Evolutionary conservation across 2,888 invertebrate genomes (phyloP).

Genomic region (Disparrhopalites patrizii): DNA sequence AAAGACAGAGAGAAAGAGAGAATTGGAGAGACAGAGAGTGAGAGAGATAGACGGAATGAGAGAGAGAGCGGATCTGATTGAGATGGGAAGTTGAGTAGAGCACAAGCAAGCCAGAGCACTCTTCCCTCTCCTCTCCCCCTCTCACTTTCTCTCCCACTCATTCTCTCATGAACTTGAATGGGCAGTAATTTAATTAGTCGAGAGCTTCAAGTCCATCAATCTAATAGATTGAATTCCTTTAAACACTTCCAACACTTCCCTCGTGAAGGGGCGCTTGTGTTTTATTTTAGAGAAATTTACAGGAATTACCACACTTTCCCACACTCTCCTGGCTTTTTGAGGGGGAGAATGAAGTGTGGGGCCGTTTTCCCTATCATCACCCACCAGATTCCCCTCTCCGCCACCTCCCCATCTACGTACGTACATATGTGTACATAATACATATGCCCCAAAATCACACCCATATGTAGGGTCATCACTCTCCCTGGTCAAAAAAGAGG

Average conservation of each 20-base stretch:
- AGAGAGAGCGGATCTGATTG: neutral
- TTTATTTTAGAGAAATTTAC: neutral
- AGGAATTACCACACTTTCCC: neutral
- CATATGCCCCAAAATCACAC: too few relatives aligned
- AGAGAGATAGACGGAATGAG: neutral
- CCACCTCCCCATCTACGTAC: neutral
- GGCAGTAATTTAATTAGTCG: constrained; percentile 32
- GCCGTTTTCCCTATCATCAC: too few relatives aligned
- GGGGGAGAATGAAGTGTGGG: neutral
- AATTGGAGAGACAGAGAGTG: neutral
- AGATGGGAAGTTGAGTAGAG: neutral
- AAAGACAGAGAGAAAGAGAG: neutral
- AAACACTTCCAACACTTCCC: neutral
- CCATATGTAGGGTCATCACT: too few relatives aligned
- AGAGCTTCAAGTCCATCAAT: constrained; percentile 28
- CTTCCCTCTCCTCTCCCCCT: too few relatives aligned
- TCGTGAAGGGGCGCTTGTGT: neutral
- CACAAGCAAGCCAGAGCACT: too few relatives aligned
- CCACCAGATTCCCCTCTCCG: too few relatives aligned
- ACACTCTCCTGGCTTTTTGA: too few relatives aligned
- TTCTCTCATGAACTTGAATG: constrained; percentile 27
- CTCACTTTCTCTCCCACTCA: too few relatives aligned
- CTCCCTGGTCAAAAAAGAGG: neutral
- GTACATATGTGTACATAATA: too few relatives aligned
- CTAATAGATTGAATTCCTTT: constrained; percentile 31